Base-by-base conservation (phyloP, 2,888 invertebrate species). In the Callinectes sapidus region DNA sequence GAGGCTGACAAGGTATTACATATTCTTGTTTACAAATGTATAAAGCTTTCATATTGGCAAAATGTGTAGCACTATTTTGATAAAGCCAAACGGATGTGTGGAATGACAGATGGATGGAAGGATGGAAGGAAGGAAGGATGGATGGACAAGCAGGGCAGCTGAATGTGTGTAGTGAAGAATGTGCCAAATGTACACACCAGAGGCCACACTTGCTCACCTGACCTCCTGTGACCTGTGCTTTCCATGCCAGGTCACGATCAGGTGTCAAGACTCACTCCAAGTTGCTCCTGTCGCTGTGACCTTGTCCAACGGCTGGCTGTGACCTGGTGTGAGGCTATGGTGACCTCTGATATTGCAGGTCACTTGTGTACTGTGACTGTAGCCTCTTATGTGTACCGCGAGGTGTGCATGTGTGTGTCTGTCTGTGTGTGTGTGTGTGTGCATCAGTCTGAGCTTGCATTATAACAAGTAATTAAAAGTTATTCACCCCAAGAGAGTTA, bases 21-120 rank as follows among this genome's bases (percentile, higher is more conserved):
- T 90, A 87, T 55, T 92, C 88, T 92, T 77, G 87, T 92, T 90
- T 92, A 90, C 92, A 90, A 90, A 90, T 92, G 92, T 92, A 92
- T 92, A 92, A 92, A 92, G 92, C 92, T 92, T 92, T 92, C 90
- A 81, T 92, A 92, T 92, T 90, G 92, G 92, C 92, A 92, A 90
- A 92, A 90, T 90, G 90, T 55, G 35, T 88, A 54, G 54, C 87
- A 92, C 88, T 92, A 92, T 92, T 92, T 92, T 92, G 87, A 92
- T 92, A 92, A 90, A 90, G 77, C 90, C 90, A 42, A 55, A 92
- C n/a, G n/a, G n/a, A n/a, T n/a, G n/a, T 81, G 90, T 87, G 92
- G 77, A 48, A 88, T 90, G 88, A 87, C 16, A 54, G 87, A 81
- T 71, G 90, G 55, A 71, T 90, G 39, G 87, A 77, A 81, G 87